These are phyloP conservation scores for Oplegnathus fasciatus DNA, from an alignment of 2,113 vertebrate species.

Conservation along the genomic window DNA sequence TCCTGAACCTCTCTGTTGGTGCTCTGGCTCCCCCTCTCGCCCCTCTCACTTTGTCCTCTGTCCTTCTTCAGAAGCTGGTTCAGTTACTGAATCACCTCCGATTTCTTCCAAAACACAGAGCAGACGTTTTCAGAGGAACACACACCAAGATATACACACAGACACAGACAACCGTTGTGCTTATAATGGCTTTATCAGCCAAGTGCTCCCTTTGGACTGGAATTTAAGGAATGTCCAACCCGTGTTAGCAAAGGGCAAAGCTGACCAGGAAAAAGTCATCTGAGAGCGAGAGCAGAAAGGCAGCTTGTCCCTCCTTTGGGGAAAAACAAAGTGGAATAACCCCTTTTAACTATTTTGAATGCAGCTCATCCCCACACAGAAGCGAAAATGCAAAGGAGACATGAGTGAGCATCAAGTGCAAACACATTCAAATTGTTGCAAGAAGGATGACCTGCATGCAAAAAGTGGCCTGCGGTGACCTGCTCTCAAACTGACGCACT, in stretches of 20 bases:
- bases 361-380: constrained; percentile 7
- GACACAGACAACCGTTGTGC: neutral
- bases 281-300: neutral
- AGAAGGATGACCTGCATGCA: constrained; percentile 4
- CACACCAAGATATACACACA: neutral
- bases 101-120: constrained; percentile 46
- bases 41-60: too few relatives aligned
- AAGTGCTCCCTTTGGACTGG: constrained; percentile 29
- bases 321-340: constrained; percentile 18
- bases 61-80: too few relatives aligned
- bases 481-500: constrained; percentile 53
- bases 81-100: constrained; percentile 38
- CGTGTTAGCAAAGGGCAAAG: constrained; percentile 39
- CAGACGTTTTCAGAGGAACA: constrained; percentile 11
- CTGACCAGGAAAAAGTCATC: constrained; percentile 1
- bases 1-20: constrained; percentile 8
- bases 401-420: neutral
- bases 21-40: constrained; percentile 2
- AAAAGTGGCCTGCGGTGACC: constrained; percentile 13
- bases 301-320: constrained; percentile 23
- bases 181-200: constrained; percentile 29
- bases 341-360: constrained; percentile 14
- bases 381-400: neutral
- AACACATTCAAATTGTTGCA: constrained; percentile 6
- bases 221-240: constrained; percentile 43